Conservation (phyloP, 2,113 vertebrate genomes). For the Psilopogon haemacephalus region DNA sequence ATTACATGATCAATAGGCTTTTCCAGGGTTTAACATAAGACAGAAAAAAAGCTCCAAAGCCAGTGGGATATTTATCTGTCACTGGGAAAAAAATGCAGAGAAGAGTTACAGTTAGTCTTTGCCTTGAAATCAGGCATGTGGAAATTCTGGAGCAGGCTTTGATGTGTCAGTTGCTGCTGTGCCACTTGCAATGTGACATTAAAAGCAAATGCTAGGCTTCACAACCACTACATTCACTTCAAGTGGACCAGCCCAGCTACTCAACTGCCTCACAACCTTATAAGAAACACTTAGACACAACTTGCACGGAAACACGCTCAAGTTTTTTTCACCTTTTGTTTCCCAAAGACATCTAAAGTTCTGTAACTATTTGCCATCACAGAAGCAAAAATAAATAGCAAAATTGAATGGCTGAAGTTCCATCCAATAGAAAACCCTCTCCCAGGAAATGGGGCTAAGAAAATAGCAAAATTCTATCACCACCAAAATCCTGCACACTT, state of each 20-base stretch:
- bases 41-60: background rate
- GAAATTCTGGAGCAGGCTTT: background rate
- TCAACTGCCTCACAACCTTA: background rate
- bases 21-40: background rate
- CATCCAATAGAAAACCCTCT: background rate
- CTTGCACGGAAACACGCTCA: background rate
- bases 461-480: slow-evolving; percentile 35
- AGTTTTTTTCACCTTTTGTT: background rate
- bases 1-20: background rate
- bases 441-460: slow-evolving; percentile 1
- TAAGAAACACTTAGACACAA: background rate
- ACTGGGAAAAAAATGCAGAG: background rate
- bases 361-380: background rate
- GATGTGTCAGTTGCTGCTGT: background rate
- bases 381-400: background rate
- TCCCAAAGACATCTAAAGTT: background rate
- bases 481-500: slow-evolving; percentile 36
- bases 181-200: background rate
- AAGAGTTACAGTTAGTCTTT: background rate
- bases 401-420: background rate
- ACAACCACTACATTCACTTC: background rate
- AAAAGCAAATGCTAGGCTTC: background rate
- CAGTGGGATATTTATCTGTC: background rate
- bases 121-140: background rate
- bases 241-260: background rate